These are phyloP conservation scores for Enteromius radiatus DNA, from an alignment of 2,797 vertebrate genomes.

Conservation along the genomic window DNA sequence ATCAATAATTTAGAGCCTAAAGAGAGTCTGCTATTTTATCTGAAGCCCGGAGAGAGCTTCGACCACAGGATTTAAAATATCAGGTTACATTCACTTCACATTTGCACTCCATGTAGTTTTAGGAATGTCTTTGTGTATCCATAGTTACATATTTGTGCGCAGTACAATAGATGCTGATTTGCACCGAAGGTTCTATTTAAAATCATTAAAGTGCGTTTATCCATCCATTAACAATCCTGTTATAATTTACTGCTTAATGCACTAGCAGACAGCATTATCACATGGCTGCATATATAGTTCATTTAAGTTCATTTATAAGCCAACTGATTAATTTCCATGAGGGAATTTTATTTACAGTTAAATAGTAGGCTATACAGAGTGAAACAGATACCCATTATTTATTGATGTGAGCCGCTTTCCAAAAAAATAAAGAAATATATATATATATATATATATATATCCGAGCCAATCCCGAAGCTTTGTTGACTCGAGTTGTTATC, in stretches of 20 bases:
- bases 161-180: background rate
- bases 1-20: background rate
- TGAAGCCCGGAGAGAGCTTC: background rate
- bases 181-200: background rate
- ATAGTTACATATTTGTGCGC: background rate
- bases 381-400: background rate
- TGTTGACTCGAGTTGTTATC: constrained; percentile 71
- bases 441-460: background rate
- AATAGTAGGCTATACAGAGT: constrained; percentile 5
- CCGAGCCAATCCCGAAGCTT: constrained; percentile 6
- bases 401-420: background rate
- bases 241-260: constrained; percentile 21
- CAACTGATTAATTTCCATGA: constrained; percentile 15
- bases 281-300: background rate
- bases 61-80: background rate
- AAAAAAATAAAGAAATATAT: background rate
- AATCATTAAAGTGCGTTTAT: constrained; percentile 3
- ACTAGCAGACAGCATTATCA: constrained; percentile 6
- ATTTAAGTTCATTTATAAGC: constrained; percentile 10
- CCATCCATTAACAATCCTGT: background rate
- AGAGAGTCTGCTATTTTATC: background rate
- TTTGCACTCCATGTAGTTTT: background rate
- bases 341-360: constrained; percentile 19
- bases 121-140: background rate
- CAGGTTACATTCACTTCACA: background rate